Evolutionary conservation across 1,140 invertebrate species (phyloP).

Genomic region (Oncopodura yosiiana): DNA sequence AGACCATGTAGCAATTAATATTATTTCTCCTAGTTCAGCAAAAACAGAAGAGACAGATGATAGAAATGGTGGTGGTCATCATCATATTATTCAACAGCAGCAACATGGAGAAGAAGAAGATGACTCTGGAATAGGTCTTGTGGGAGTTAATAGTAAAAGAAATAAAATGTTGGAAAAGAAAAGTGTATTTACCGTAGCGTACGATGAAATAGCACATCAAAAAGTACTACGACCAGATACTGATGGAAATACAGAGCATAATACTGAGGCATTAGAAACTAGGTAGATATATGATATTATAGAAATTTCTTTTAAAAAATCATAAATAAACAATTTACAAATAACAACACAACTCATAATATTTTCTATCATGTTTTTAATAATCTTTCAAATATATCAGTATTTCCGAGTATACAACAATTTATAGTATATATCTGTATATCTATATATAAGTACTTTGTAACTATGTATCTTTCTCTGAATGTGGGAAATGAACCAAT

Average conservation of each 20-base stretch:
- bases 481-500: no score
- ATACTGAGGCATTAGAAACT: background rate
- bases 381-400: no score
- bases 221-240: constrained; percentile 48
- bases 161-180: constrained; percentile 74
- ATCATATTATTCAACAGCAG: background rate
- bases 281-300: constrained; percentile 4
- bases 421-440: no score
- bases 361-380: no score
- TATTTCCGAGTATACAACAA: no score
- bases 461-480: no score
- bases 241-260: background rate
- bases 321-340: no score
- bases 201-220: constrained; percentile 67
- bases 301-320: no score
- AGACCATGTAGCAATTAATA: constrained; percentile 15
- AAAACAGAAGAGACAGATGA: constrained; percentile 11
- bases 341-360: no score
- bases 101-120: constrained; percentile 23
- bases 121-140: constrained; percentile 35
- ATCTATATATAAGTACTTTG: no score
- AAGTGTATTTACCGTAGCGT: constrained; percentile 86
- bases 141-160: constrained; percentile 38
- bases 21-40: constrained; percentile 24
- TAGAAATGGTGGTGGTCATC: background rate